A percentile compares a stretch with the other conserved stretches of the same genome.
phyloP scores from a whole-genome alignment of 1,140 invertebrate genomes.

The Heliconius eleuchia region DNA sequence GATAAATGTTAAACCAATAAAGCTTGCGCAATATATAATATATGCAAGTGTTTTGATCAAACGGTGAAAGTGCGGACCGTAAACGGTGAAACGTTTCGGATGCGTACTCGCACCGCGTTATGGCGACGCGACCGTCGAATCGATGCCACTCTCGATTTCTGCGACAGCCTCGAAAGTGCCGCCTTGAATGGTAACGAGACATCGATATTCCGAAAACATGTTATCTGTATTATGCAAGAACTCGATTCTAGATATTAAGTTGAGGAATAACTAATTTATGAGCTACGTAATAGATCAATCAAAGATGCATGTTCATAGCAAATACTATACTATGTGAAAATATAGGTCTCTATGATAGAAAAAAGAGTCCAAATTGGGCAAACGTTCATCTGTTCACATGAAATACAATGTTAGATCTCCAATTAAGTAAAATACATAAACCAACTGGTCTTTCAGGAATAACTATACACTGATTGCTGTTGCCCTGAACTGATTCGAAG shows the following conservation, averaged over 20 bases:
- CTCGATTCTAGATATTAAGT: not conserved
- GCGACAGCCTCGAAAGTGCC: conserved; percentile 49
- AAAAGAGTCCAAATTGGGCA: too few relatives aligned
- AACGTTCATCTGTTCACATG: too few relatives aligned
- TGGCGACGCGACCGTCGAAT: conserved; percentile 30
- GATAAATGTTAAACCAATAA: conserved; percentile 14
- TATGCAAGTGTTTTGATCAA: conserved; percentile 39
- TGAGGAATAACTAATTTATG: not conserved
- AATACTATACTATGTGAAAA: too few relatives aligned
- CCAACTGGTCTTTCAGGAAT: too few relatives aligned
- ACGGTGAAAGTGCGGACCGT: conserved; percentile 53
- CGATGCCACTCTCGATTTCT: conserved; percentile 61
- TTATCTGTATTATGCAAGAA: not conserved
- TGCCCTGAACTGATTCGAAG: too few relatives aligned
- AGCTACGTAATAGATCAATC: not conserved
- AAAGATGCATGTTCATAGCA: not conserved
- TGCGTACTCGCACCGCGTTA: conserved; percentile 28
- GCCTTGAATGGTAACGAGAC: conserved; percentile 47
- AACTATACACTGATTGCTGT: too few relatives aligned
- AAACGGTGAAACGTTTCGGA: conserved; percentile 44
- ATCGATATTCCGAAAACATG: conserved; percentile 24
- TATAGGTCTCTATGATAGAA: too few relatives aligned
- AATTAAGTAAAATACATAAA: too few relatives aligned
- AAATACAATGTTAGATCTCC: too few relatives aligned
- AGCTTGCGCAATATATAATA: conserved; percentile 27